A percentile compares a stretch with the other conserved stretches of the same genome.
Evolutionary conservation across 2,113 vertebrate genomes (phyloP).

Genomic region (Phylloscopus whistleri): DNA sequence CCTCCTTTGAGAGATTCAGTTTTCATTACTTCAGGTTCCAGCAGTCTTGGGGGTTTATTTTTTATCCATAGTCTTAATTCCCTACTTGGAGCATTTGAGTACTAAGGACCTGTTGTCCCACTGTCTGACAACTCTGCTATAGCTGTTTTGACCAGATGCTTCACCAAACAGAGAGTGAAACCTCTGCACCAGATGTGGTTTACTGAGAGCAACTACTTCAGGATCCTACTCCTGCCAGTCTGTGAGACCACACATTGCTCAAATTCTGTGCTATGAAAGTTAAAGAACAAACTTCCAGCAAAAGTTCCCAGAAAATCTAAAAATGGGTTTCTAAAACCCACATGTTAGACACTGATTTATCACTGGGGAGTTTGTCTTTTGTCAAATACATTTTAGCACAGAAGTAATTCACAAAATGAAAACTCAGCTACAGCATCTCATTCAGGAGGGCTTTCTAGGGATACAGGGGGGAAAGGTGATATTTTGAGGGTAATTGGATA

Average conservation of each 20-base stretch:
- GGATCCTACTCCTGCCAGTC: neutral
- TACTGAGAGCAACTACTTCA: neutral
- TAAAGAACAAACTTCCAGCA: neutral
- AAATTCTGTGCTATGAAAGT: neutral
- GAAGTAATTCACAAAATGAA: neutral
- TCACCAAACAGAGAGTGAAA: neutral
- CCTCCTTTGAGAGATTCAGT: neutral
- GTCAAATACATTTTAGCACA: neutral
- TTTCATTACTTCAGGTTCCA: neutral
- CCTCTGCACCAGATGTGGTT: neutral
- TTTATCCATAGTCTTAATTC: neutral
- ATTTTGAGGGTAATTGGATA: neutral
- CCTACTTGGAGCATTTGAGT: neutral
- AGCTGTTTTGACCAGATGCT: neutral
- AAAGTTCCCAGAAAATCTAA: neutral
- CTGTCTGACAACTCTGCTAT: neutral
- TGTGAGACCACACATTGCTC: accelerated
- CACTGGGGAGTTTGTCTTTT: neutral
- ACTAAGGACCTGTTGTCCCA: neutral
- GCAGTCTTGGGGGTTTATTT: neutral
- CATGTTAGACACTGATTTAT: neutral
- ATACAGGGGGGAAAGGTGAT: neutral
- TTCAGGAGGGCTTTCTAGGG: neutral
- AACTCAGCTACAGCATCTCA: neutral
- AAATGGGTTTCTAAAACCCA: neutral